A percentile compares a stretch with the other conserved stretches of the same genome.
Conservation (phyloP, 2,888 invertebrate genomes). For the Eupithecia dodoneata region DNA sequence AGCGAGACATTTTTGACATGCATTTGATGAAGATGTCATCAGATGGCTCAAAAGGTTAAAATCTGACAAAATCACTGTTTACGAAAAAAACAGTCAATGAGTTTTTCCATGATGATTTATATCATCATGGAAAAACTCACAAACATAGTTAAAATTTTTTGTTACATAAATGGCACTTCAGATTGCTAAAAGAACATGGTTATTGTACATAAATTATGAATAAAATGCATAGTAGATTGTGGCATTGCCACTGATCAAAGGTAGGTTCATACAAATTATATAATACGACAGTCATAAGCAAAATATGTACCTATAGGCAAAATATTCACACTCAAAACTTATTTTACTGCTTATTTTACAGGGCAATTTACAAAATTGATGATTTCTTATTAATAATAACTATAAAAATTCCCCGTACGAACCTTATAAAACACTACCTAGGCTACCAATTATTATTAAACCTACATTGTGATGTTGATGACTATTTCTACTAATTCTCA, state of each 20-base stretch:
- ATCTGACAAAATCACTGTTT: neutral
- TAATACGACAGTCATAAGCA: neutral
- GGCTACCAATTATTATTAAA: neutral
- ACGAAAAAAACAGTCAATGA: neutral
- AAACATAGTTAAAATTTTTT: neutral
- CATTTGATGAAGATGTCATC: neutral
- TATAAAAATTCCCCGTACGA: neutral
- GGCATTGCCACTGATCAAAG: neutral
- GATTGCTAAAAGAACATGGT: neutral
- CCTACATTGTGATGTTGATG: slow-evolving; percentile 15
- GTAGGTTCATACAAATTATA: neutral
- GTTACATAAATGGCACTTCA: slow-evolving; percentile 23
- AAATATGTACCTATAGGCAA: neutral
- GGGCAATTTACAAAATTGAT: slow-evolving; percentile 2
- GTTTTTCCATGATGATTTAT: neutral
- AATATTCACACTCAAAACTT: neutral
- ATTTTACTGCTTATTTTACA: neutral
- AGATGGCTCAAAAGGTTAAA: neutral
- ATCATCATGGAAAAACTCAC: too few relatives aligned
- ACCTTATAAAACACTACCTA: slow-evolving; percentile 2
- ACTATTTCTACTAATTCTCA: slow-evolving; percentile 10
- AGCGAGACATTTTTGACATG: neutral
- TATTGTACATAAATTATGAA: neutral
- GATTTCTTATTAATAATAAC: neutral
- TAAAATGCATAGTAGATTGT: slow-evolving; percentile 2